Evolutionary conservation across 2,113 vertebrate genomes (phyloP).

Genomic region (Syngnathoides biaculeatus): DNA sequence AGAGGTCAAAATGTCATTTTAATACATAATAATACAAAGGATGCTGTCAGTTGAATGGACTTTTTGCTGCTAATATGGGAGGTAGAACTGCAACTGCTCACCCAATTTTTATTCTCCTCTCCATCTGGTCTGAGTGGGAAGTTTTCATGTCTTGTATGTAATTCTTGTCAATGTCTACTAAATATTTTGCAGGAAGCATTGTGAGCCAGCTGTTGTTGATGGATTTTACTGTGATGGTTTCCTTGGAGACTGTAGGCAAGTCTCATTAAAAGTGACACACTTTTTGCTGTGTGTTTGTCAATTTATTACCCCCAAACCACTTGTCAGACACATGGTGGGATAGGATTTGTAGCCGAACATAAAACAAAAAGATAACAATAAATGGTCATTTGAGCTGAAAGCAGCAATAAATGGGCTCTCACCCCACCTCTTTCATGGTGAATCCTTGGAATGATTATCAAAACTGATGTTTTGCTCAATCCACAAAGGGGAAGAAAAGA

Average conservation of each 20-base stretch:
- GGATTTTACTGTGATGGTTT: constrained; percentile 2
- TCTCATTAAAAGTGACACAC: constrained; percentile 4
- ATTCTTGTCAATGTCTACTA: constrained; percentile 1
- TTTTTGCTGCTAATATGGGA: not conserved
- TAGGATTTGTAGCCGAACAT: not conserved
- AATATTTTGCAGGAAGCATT: constrained; percentile 2
- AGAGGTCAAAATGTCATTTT: not conserved
- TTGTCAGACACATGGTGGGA: constrained; percentile 1
- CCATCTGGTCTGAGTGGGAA: not conserved
- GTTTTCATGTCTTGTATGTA: constrained; percentile 9
- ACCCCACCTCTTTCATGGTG: not conserved
- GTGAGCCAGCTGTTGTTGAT: constrained; percentile 6
- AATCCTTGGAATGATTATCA: not conserved
- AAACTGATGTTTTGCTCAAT: not conserved
- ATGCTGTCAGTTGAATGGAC: not conserved
- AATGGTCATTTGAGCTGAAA: not conserved
- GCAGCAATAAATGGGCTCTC: not conserved
- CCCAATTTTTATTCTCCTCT: not conserved
- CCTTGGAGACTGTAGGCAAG: not conserved
- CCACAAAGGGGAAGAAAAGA: not conserved
- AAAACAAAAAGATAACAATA: not conserved
- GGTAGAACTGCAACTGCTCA: not conserved
- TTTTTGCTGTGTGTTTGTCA: constrained; percentile 12
- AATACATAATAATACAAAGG: not conserved
- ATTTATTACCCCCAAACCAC: not conserved